A percentile compares a stretch with the other conserved stretches of the same genome.
Evolutionary conservation across 1,140 invertebrate species (phyloP).

Genomic region (Medauroidea extradentata): DNA sequence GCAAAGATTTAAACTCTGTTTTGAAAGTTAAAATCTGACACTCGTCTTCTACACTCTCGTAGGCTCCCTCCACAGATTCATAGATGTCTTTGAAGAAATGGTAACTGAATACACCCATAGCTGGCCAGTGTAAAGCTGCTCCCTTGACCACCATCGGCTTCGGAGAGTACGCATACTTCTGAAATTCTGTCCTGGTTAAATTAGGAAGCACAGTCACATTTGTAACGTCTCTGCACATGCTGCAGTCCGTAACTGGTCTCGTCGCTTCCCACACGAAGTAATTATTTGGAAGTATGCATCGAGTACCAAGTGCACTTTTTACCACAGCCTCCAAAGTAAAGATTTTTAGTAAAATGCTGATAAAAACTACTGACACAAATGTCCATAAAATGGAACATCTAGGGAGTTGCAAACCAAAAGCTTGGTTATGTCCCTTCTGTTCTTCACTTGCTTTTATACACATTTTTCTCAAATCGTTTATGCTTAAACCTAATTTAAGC

Average conservation of each 20-base stretch:
- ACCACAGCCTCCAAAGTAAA: slow-evolving; percentile 6
- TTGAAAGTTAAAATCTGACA: slow-evolving; percentile 90
- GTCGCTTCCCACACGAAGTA: slow-evolving; percentile 81
- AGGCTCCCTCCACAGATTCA: slow-evolving; percentile 55
- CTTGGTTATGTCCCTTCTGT: not conserved
- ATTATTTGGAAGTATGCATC: slow-evolving; percentile 76
- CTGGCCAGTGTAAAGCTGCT: slow-evolving; percentile 72
- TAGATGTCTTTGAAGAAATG: slow-evolving; percentile 76
- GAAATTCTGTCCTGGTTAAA: slow-evolving; percentile 61
- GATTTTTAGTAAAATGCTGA: slow-evolving; percentile 15
- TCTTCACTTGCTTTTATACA: not conserved
- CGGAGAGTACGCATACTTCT: slow-evolving; percentile 68
- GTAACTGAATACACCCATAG: slow-evolving; percentile 63
- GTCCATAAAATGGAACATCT: not conserved
- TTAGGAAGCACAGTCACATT: slow-evolving; percentile 58
- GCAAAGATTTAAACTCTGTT: slow-evolving; percentile 71
- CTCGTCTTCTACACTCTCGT: slow-evolving; percentile 63
- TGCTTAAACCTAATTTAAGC: slow-evolving; percentile 10
- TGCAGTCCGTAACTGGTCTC: slow-evolving; percentile 74
- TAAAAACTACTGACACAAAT: not conserved
- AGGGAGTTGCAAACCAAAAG: not conserved
- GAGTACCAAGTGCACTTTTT: slow-evolving; percentile 40
- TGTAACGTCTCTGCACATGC: slow-evolving; percentile 60
- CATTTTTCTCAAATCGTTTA: slow-evolving; percentile 6
- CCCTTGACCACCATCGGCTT: slow-evolving; percentile 75